phyloP scores from a whole-genome alignment of 37 sponge, comb jelly and placozoan genomes.

The Tethya wilhelma region DNA sequence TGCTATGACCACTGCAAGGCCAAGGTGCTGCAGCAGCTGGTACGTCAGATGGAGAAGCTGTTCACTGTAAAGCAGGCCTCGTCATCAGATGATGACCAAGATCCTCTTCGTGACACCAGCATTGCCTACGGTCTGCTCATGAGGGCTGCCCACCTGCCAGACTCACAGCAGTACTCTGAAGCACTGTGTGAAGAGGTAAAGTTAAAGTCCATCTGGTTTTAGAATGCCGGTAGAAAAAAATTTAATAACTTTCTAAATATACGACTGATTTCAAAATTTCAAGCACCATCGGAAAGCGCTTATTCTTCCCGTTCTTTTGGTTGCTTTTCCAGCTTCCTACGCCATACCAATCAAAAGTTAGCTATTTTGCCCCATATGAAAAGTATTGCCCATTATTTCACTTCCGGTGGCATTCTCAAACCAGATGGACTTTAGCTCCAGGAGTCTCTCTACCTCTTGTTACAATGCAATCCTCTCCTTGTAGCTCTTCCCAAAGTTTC shows the following conservation, averaged over 20 bases:
- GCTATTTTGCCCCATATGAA: no score
- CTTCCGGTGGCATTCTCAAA: no score
- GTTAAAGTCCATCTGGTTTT: no score
- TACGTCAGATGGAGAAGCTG: not conserved
- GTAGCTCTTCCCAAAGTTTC: constrained; percentile 37
- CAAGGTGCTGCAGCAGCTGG: constrained; percentile 9
- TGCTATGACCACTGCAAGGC: constrained; percentile 29
- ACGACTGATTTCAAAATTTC: no score
- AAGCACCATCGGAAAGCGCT: no score
- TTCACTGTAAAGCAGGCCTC: not conserved
- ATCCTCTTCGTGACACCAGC: constrained; percentile 19
- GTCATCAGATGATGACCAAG: not conserved
- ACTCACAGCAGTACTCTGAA: not conserved
- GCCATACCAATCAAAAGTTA: no score
- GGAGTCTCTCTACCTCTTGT: not conserved
- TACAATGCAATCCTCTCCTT: not conserved
- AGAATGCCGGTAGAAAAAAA: no score
- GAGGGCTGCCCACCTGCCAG: constrained; percentile 6
- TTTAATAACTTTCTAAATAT: no score
- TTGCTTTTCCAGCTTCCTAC: no score
- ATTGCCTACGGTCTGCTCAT: constrained; percentile 49
- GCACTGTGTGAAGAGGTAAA: constrained; percentile 31
- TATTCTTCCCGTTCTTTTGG: no score
- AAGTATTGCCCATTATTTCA: no score
- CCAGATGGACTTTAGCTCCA: not conserved